Evolutionary conservation across 2,888 invertebrate species (phyloP).

Genomic region (Acanthosepion lycidas): DNA sequence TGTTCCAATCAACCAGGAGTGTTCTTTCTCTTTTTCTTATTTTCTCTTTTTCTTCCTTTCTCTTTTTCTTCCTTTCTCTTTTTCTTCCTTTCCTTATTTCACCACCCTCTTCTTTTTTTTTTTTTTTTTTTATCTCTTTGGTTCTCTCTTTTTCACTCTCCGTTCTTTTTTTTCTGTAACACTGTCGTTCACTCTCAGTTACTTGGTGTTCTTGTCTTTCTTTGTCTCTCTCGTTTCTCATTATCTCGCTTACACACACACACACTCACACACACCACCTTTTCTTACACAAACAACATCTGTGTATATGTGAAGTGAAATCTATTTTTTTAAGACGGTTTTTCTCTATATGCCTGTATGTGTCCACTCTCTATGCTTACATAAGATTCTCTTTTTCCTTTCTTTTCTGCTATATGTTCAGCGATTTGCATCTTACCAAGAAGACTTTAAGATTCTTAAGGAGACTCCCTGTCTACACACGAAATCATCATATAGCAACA

Average conservation of each 20-base stretch:
- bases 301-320: background rate
- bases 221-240: background rate
- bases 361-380: background rate
- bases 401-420: background rate
- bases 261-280: background rate
- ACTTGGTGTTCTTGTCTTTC: background rate
- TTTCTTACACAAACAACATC: background rate
- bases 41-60: background rate
- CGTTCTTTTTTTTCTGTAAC: too few species aligned
- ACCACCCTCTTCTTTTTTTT: background rate
- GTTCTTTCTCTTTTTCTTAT: background rate
- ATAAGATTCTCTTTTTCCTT: background rate
- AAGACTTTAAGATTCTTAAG: background rate
- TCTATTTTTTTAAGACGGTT: background rate
- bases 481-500: background rate
- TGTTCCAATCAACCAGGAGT: background rate
- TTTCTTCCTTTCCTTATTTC: background rate
- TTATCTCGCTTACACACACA: background rate
- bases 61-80: background rate
- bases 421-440: background rate
- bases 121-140: background rate
- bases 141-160: background rate
- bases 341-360: background rate
- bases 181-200: too few species aligned
- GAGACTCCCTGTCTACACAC: constrained; percentile 13